These are phyloP conservation scores for Chloroceryle inda DNA, from an alignment of 2,797 vertebrate species.

Conservation along the genomic window DNA sequence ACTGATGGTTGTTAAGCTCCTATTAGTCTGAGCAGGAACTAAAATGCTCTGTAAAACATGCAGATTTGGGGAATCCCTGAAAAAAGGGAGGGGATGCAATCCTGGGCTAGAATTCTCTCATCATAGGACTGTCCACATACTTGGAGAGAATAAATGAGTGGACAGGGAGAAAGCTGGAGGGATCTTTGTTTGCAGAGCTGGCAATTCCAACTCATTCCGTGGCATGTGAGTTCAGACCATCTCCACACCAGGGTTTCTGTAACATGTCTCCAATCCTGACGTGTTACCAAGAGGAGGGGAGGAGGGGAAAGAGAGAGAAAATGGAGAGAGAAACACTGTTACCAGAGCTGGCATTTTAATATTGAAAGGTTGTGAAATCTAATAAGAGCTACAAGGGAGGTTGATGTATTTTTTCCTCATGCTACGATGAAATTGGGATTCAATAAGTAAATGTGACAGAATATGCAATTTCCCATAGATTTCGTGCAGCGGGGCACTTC, in stretches of 20 bases:
- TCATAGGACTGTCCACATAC: accelerated
- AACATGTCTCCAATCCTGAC: not conserved
- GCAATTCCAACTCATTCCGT: not conserved
- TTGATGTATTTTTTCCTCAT: constrained; percentile 64
- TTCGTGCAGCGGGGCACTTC: constrained; percentile 68
- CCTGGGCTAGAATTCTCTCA: not conserved
- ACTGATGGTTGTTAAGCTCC: not conserved
- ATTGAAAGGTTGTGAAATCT: constrained; percentile 84
- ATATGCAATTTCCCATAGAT: constrained; percentile 84
- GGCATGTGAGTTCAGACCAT: not conserved
- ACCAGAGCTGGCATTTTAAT: constrained; percentile 81
- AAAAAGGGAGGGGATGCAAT: not conserved
- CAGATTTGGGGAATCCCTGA: not conserved
- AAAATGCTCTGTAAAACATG: not conserved
- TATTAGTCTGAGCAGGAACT: not conserved
- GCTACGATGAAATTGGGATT: constrained; percentile 77
- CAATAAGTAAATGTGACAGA: constrained; percentile 86
- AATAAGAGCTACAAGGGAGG: constrained; percentile 81
- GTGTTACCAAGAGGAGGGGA: not conserved
- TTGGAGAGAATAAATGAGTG: not conserved
- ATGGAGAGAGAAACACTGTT: constrained; percentile 70
- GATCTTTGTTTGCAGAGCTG: not conserved
- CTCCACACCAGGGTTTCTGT: not conserved
- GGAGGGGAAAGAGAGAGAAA: constrained; percentile 34
- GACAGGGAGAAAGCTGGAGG: not conserved